Conservation (phyloP, 2,797 vertebrate species). For the Urophycis tenuis region DNA sequence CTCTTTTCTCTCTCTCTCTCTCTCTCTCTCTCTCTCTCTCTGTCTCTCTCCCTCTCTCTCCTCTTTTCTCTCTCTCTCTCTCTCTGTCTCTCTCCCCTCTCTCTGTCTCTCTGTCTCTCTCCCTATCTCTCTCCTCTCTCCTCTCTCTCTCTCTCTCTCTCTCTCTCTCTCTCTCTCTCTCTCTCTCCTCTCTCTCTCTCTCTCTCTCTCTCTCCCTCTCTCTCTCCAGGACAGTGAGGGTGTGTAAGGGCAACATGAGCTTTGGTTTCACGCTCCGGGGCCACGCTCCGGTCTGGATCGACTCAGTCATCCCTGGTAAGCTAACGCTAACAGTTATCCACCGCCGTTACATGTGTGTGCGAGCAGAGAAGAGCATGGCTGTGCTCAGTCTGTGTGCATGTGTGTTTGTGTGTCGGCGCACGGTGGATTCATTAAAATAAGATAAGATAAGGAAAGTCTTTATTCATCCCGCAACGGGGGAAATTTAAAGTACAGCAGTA, state of each 20-base stretch:
- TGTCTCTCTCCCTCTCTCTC: slow-evolving; percentile 2
- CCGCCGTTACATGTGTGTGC: not conserved
- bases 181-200: not conserved
- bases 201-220: slow-evolving; percentile 4
- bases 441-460: too few relatives aligned
- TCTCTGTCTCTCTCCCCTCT: not conserved
- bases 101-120: not conserved
- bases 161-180: not conserved
- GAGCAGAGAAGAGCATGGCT: not conserved
- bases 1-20: not conserved
- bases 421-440: too few relatives aligned
- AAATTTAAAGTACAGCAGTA: too few relatives aligned
- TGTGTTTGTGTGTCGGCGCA: too few relatives aligned
- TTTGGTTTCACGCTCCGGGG: slow-evolving; percentile 94
- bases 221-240: slow-evolving; percentile 84
- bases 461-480: too few relatives aligned
- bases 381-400: not conserved
- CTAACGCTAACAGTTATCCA: not conserved
- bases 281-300: slow-evolving; percentile 95
- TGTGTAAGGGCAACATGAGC: slow-evolving; percentile 94
- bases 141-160: not conserved
- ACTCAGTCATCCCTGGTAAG: slow-evolving; percentile 77
- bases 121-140: not conserved
- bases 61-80: not conserved
- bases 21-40: not conserved